A percentile compares a stretch with the other conserved stretches of the same genome.
Evolutionary conservation across 2,113 vertebrate species (phyloP).

Genomic region (Platichthys flesus): DNA sequence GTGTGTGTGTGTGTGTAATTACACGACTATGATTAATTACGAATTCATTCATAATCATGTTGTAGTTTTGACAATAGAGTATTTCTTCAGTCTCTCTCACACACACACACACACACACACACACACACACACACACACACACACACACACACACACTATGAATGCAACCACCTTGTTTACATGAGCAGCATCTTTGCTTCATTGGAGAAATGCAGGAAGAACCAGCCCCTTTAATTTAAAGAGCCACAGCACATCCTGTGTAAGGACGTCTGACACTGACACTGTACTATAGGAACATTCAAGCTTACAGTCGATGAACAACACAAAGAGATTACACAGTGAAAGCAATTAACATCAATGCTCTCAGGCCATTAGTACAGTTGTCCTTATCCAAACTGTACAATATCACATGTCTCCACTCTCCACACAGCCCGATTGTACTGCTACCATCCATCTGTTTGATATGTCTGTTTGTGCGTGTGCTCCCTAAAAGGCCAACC

Average conservation of each 20-base stretch:
- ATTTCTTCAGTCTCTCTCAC: no score
- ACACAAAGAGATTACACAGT: conserved; percentile 22
- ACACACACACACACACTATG: no score
- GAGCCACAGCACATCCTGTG: no score
- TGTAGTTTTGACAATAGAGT: no score
- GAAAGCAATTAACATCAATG: neutral
- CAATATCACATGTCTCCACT: conserved; percentile 12
- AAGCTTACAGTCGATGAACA: neutral
- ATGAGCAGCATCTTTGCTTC: neutral
- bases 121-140: no score
- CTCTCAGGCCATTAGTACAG: neutral
- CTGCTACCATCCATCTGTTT: conserved; percentile 29
- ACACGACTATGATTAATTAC: no score
- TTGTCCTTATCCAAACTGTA: conserved; percentile 35
- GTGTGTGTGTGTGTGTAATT: no score
- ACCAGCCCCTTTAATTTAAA: neutral
- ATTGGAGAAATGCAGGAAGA: neutral
- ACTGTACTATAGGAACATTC: neutral
- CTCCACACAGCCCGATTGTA: conserved; percentile 19
- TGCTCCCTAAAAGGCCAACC: conserved; percentile 16
- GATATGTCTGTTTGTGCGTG: conserved; percentile 1
- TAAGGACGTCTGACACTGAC: neutral
- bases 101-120: no score
- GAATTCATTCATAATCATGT: no score
- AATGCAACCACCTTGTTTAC: no score